Conservation (phyloP, 2,797 vertebrate species). For the Capromys pilorides region DNA sequence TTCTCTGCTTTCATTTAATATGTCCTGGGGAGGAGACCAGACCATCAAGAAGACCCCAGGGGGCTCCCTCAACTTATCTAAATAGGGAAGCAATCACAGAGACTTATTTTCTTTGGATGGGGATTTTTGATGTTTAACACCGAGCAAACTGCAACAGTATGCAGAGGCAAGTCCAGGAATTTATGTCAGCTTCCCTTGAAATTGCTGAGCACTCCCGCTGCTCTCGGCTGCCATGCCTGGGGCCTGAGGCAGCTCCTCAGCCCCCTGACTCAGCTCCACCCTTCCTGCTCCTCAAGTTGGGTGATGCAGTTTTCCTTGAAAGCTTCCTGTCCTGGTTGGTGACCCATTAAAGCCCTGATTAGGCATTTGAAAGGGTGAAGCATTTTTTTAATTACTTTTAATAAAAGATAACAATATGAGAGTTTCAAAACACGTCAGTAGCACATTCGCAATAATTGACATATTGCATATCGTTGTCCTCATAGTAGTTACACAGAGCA, state of each 20-base stretch:
- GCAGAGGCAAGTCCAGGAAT: constrained; percentile 26
- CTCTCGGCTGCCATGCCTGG: not conserved
- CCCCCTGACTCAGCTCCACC: not conserved
- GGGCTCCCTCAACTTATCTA: constrained; percentile 63
- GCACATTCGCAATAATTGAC: no score
- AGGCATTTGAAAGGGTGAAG: constrained; percentile 61
- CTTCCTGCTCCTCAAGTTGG: not conserved
- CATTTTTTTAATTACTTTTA: constrained; percentile 74
- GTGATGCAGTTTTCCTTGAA: not conserved
- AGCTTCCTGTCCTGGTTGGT: not conserved
- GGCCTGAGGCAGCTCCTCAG: not conserved
- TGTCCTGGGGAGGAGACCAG: not conserved
- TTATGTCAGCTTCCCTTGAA: constrained; percentile 78
- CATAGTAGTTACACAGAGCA: no score
- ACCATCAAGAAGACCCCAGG: constrained; percentile 10
- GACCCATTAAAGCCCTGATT: constrained; percentile 67
- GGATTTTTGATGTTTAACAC: constrained; percentile 57
- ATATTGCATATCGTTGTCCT: no score
- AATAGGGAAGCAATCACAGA: constrained; percentile 71
- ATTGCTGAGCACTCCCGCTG: constrained; percentile 66
- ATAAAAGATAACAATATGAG: no score
- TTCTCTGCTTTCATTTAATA: constrained; percentile 13
- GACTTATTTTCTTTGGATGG: constrained; percentile 66
- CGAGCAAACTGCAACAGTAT: constrained; percentile 44
- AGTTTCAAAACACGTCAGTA: no score